Evolutionary conservation across 2,113 vertebrate genomes (phyloP), one percentile per base, ranked within the genome.

Genomic region (Hucho hucho): DNA sequence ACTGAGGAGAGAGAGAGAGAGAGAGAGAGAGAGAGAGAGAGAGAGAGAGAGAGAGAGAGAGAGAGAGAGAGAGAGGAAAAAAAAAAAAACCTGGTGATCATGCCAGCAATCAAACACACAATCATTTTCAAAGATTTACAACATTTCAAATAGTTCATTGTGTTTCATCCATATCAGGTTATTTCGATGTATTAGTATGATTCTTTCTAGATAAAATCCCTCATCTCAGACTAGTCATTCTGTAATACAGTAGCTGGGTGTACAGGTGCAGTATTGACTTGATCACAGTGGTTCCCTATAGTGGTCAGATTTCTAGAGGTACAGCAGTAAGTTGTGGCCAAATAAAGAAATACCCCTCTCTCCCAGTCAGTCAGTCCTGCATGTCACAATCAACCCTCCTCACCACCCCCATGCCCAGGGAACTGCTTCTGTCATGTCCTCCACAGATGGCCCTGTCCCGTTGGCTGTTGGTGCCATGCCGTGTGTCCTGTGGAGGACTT

Each of bases 401-500:
- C 37, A 37, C 74, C 16, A 43, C 53, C 4, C 13, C 11, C 6
- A 70, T 72, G 64, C 64, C 26, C 24, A 14, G 25, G 20, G 26
- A 29, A 26, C 76, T 82, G 83, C 79, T 12, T 9, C 65, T 74
- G 76, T 16, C 70, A 69, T 37, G 47, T 85, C 79, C 78, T 70
- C 58, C 75, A 53, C 81, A 87, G 77, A 84, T 84, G 87, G 79
- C 79, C 76, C 14, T 25, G 56, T 82, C 63, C 75, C 66, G 67
- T 75, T 37, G 75, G 77, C 37, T 0, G 9, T 43, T 43, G 37
- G 37, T 65, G 78, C 83, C 7, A 43, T 43, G 37, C 86, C 75
- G 49, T 12, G 74, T 79, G 82, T 82, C 81, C 83, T 78, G 82
- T 64, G 24, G 79, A 75, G 69, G 49, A 69, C 76, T 77, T 85